Evolutionary conservation across 2,113 vertebrate genomes (phyloP).

Genomic region (Podiceps cristatus): DNA sequence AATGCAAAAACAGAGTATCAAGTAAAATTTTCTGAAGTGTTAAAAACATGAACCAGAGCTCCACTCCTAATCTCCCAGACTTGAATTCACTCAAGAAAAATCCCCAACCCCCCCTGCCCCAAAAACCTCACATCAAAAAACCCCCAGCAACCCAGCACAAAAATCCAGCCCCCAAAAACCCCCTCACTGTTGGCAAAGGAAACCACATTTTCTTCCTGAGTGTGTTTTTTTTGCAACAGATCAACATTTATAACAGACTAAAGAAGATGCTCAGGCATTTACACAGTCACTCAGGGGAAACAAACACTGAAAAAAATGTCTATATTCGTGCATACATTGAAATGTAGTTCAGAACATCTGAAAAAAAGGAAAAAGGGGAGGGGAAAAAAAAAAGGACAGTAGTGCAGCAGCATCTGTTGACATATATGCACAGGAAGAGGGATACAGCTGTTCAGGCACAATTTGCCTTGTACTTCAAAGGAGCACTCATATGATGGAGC

Average conservation of each 20-base stretch:
- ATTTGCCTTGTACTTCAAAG: background rate
- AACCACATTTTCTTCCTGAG: background rate
- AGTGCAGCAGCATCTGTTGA: background rate
- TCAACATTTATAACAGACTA: background rate
- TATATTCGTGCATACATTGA: background rate
- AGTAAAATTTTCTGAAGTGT: background rate
- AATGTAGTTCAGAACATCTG: background rate
- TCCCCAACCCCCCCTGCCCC: rapidly evolving
- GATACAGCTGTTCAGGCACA: background rate
- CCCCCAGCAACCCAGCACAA: background rate
- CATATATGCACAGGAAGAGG: background rate
- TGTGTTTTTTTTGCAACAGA: background rate
- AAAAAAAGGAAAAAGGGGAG: too few relatives aligned
- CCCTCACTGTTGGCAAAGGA: rapidly evolving
- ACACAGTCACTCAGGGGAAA: background rate
- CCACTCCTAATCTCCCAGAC: background rate
- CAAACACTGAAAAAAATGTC: background rate
- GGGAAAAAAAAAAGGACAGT: background rate
- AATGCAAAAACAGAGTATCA: background rate
- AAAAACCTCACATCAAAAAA: background rate
- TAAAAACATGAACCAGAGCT: background rate
- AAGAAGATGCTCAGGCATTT: background rate
- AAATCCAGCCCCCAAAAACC: background rate
- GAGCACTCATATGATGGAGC: background rate
- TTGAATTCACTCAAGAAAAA: background rate